Evolutionary conservation across 2,797 vertebrate genomes (phyloP).

Genomic region (Sciurus carolinensis): DNA sequence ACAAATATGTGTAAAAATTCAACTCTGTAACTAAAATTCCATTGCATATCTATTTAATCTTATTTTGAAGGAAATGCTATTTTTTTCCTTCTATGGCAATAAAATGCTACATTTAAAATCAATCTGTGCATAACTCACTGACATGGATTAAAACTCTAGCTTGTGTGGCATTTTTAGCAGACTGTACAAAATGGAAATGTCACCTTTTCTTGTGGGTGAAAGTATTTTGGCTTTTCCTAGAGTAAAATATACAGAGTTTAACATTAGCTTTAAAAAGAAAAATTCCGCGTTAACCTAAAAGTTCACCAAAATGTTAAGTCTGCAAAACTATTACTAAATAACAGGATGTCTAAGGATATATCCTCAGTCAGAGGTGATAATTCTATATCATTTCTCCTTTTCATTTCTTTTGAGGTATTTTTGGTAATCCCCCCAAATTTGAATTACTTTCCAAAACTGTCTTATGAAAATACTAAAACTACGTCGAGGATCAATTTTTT

Average conservation of each 20-base stretch:
- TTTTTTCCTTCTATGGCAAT: constrained; percentile 65
- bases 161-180: constrained; percentile 74
- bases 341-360: constrained; percentile 29
- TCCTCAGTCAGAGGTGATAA: background rate
- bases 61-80: constrained; percentile 47
- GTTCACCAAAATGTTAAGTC: constrained; percentile 85
- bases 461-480: background rate
- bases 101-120: constrained; percentile 81
- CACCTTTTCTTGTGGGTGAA: constrained; percentile 78
- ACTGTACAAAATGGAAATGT: constrained; percentile 78
- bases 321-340: constrained; percentile 76
- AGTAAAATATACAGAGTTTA: constrained; percentile 74
- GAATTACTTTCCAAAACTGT: background rate
- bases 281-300: constrained; percentile 78
- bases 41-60: constrained; percentile 55
- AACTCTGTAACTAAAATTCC: constrained; percentile 55
- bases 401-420: background rate
- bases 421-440: background rate
- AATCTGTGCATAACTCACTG: constrained; percentile 41
- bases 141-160: constrained; percentile 59
- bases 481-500: background rate
- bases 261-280: constrained; percentile 82
- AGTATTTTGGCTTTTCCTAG: constrained; percentile 67
- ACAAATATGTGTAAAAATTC: constrained; percentile 63
- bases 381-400: background rate